phyloP scores from a whole-genome alignment of 2,888 invertebrate species.

The Acanthococcus lagerstroemiae region DNA sequence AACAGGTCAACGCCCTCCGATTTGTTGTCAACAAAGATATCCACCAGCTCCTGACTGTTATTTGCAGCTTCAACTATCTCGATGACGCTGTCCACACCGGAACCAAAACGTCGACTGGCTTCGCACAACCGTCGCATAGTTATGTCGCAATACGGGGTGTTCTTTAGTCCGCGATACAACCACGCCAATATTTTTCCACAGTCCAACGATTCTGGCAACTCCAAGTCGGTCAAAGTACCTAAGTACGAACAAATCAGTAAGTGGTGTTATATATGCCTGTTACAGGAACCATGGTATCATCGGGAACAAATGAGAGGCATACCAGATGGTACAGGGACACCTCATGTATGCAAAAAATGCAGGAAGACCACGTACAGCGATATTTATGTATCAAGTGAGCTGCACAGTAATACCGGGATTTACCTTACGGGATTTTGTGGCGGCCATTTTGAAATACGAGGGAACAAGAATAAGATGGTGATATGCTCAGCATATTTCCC shows the following conservation, averaged over 20 bases:
- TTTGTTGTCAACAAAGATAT: not conserved
- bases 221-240: not conserved
- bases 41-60: not conserved
- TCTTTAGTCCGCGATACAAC: constrained; percentile 10
- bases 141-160: not conserved
- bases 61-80: not conserved
- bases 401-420: too few species aligned
- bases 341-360: too few species aligned
- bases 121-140: constrained; percentile 3
- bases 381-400: too few species aligned
- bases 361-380: too few species aligned
- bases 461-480: too few species aligned
- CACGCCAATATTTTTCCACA: not conserved
- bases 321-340: too few species aligned
- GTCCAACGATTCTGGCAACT: not conserved
- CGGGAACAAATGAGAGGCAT: too few species aligned
- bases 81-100: constrained; percentile 2
- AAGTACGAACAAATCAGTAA: not conserved
- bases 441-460: too few species aligned
- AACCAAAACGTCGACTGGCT: not conserved
- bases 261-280: too few species aligned
- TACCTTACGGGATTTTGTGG: too few species aligned
- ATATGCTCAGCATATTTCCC: too few species aligned
- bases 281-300: too few species aligned
- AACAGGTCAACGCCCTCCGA: not conserved